Conservation (phyloP, 2,888 invertebrate genomes). For the Gortyna flavago region DNA sequence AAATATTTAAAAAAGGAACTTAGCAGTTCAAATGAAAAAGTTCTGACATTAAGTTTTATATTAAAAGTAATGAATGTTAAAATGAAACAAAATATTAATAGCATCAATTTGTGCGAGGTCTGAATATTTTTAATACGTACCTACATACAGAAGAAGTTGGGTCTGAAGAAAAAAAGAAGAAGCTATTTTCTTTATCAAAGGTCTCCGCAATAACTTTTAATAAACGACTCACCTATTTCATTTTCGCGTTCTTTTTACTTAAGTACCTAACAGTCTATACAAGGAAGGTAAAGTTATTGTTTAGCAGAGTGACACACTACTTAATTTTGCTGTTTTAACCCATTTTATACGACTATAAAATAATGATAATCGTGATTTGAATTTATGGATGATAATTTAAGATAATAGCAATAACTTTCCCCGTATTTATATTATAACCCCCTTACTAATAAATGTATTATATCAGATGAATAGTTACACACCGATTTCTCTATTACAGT, state of each 20-base stretch:
- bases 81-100: conserved; percentile 16
- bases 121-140: conserved; percentile 4
- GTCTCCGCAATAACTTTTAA: conserved; percentile 9
- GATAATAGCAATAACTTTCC: no score
- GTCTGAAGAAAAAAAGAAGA: neutral
- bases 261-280: neutral
- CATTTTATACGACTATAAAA: neutral
- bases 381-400: no score
- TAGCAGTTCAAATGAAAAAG: neutral
- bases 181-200: conserved; percentile 18
- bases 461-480: no score
- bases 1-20: conserved; percentile 1
- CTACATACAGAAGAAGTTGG: neutral
- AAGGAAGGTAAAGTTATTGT: neutral
- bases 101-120: conserved; percentile 3
- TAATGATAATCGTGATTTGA: neutral
- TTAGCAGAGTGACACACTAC: neutral
- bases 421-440: no score
- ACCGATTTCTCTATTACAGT: no score
- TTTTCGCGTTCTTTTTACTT: neutral
- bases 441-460: no score
- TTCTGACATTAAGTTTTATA: conserved; percentile 11
- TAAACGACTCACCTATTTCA: conserved; percentile 7
- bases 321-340: neutral
- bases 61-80: neutral